Evolutionary conservation across 1,140 invertebrate genomes (phyloP).

Genomic region (Drosophila albomicans): DNA sequence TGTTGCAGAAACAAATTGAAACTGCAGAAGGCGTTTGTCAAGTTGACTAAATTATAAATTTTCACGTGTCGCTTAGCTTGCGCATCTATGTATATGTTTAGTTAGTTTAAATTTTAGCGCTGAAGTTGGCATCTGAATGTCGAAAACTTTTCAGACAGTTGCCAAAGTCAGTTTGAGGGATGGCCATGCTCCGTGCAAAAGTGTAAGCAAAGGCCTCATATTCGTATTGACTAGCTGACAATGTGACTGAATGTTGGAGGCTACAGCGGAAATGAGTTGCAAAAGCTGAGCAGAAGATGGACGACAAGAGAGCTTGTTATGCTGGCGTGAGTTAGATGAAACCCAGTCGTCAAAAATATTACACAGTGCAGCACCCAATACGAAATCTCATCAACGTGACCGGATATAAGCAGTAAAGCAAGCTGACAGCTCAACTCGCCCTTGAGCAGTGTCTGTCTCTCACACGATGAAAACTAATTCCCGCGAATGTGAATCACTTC

Average conservation of each 20-base stretch:
- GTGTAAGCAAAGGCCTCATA: background rate
- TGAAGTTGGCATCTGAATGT: conserved; percentile 48
- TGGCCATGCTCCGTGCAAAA: background rate
- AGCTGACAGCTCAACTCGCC: conserved; percentile 60
- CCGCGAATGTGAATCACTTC: background rate
- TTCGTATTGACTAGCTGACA: conserved; percentile 11
- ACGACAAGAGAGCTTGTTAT: conserved; percentile 64
- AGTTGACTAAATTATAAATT: conserved; percentile 80
- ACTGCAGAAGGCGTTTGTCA: background rate
- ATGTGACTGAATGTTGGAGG: conserved; percentile 53
- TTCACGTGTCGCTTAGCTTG: conserved; percentile 48
- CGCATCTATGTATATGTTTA: background rate
- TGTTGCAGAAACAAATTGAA: no score
- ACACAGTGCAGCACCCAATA: background rate
- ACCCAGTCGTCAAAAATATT: conserved; percentile 12
- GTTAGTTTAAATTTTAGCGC: conserved; percentile 77
- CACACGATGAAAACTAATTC: conserved; percentile 47
- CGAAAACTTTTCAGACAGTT: conserved; percentile 69
- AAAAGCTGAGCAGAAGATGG: conserved; percentile 82
- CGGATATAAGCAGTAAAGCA: conserved; percentile 80
- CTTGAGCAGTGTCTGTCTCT: conserved; percentile 18
- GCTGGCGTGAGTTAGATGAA: conserved; percentile 43
- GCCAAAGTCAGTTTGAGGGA: conserved; percentile 75
- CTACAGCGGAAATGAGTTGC: conserved; percentile 81
- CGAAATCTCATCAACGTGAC: conserved; percentile 23